Percentiles rank a stretch among this genome's conserved stretches.
These are phyloP conservation scores for Polydrusus pterygomalis DNA, from an alignment of 2,888 invertebrate species.

Conservation along the genomic window DNA sequence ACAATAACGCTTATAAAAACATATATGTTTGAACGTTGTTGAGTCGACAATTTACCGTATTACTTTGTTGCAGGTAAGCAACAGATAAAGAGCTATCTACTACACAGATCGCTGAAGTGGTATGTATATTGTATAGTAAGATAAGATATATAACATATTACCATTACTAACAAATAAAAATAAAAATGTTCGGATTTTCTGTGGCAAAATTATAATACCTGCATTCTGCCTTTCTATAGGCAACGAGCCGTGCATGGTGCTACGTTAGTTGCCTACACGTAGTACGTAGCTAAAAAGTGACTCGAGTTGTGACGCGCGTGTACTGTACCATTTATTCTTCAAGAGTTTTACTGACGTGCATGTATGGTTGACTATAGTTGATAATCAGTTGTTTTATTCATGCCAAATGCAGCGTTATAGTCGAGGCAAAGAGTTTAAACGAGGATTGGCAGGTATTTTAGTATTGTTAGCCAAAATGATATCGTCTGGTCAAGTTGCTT, in stretches of 20 bases:
- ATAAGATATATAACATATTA: slow-evolving; percentile 10
- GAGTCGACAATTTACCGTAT: neutral
- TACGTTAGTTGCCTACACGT: slow-evolving; percentile 1
- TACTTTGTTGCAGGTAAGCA: slow-evolving; percentile 22
- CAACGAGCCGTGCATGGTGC: neutral
- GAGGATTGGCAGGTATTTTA: no score
- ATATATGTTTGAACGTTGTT: no score
- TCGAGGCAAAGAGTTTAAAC: neutral
- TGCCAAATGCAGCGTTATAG: neutral
- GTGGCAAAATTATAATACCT: neutral
- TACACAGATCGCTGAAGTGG: neutral
- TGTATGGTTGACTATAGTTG: slow-evolving; percentile 10
- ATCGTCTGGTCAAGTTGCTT: no score
- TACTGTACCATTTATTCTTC: neutral
- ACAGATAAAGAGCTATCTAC: neutral
- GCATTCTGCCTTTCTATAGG: neutral
- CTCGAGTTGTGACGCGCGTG: neutral
- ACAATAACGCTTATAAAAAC: no score
- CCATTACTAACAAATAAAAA: neutral
- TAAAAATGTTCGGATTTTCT: neutral
- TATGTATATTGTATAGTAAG: no score
- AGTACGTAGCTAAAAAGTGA: neutral
- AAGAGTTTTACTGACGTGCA: neutral
- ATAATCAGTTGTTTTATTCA: neutral
- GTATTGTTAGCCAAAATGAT: no score